phyloP scores from a whole-genome alignment of 2,797 vertebrate genomes.

The Emys orbicularis region DNA sequence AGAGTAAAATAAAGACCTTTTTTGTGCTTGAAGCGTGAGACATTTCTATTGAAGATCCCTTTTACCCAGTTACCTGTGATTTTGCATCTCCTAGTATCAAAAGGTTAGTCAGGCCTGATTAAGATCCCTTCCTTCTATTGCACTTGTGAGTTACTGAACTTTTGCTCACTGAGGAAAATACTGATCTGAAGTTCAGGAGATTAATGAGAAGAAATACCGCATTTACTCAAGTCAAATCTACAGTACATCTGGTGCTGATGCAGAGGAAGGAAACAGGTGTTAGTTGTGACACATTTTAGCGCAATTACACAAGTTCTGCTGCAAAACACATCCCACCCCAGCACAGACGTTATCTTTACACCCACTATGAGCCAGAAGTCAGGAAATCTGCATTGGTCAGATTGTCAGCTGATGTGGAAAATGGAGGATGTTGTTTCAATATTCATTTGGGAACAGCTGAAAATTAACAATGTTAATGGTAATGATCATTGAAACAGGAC shows the following conservation, averaged over 20 bases:
- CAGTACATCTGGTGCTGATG: conserved; percentile 39
- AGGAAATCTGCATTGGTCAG: conserved; percentile 13
- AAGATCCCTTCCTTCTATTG: not conserved
- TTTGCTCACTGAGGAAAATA: not conserved
- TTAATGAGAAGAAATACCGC: not conserved
- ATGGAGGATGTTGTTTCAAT: conserved; percentile 1
- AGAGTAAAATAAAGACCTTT: not conserved
- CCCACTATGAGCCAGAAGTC: not conserved
- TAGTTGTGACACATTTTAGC: conserved; percentile 19
- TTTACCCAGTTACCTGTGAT: not conserved
- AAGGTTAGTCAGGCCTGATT: not conserved
- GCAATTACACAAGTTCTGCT: not conserved
- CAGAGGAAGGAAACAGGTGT: conserved; percentile 38
- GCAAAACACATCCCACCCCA: not conserved
- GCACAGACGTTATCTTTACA: not conserved
- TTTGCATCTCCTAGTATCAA: not conserved
- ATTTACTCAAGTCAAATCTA: conserved; percentile 35
- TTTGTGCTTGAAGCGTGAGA: not conserved
- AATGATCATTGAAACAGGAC: not conserved
- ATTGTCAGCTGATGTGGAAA: conserved; percentile 17
- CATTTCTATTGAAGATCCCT: not conserved
- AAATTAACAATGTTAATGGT: not conserved
- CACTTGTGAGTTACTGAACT: not conserved
- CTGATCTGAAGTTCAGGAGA: not conserved
- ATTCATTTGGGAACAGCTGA: not conserved